These are phyloP conservation scores for Dasypogon diadema DNA, from an alignment of 2,888 invertebrate species.

Conservation along the genomic window DNA sequence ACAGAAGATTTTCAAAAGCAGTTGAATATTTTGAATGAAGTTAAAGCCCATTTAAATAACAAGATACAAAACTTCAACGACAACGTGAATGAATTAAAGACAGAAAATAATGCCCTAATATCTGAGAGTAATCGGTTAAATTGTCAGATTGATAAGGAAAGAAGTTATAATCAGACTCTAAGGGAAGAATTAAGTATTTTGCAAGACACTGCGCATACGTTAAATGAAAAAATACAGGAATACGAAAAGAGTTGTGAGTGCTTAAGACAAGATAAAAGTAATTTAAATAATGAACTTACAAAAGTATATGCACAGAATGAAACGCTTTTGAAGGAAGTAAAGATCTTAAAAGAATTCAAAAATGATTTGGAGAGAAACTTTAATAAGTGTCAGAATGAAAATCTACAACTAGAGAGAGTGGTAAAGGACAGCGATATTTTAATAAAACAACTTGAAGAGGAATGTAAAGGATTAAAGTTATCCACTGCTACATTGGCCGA, in stretches of 20 bases:
- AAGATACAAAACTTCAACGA: neutral
- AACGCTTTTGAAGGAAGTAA: constrained; percentile 19
- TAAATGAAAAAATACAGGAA: neutral
- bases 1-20: neutral
- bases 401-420: neutral
- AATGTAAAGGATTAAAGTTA: constrained; percentile 33
- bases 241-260: neutral
- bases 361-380: constrained; percentile 50
- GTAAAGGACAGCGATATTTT: neutral
- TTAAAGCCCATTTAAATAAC: constrained; percentile 61
- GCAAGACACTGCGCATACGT: neutral
- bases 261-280: constrained; percentile 46
- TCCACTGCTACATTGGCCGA: constrained; percentile 7
- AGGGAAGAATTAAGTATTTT: neutral
- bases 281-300: constrained; percentile 32
- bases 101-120: neutral
- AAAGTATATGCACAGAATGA: neutral
- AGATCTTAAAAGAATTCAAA: constrained; percentile 35
- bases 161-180: neutral
- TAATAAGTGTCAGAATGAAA: neutral
- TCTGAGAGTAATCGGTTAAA: neutral
- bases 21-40: neutral
- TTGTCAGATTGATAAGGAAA: neutral
- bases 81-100: neutral
- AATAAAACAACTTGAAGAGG: constrained; percentile 40